These are phyloP conservation scores for Metacarcinus magister DNA, from an alignment of 2,888 invertebrate species.

Conservation along the genomic window DNA sequence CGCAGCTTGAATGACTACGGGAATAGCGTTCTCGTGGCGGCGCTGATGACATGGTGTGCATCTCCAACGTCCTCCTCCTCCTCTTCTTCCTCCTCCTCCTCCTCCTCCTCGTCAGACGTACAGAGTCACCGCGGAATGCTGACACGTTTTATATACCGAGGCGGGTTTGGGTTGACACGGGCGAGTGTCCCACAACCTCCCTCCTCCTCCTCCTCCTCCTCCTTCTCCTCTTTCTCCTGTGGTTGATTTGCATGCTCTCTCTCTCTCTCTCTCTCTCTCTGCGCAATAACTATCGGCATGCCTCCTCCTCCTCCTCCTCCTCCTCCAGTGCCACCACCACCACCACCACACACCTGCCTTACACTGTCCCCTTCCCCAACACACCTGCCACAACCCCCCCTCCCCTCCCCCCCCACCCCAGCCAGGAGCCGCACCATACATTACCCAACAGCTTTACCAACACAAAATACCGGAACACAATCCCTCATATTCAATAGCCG, in stretches of 20 bases:
- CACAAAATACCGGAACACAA: slow-evolving; percentile 31
- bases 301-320: slow-evolving; percentile 20
- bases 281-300: neutral
- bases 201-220: neutral
- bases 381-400: neutral
- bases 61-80: slow-evolving; percentile 22
- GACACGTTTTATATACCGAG: slow-evolving; percentile 35
- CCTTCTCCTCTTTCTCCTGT: neutral
- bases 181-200: neutral
- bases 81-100: slow-evolving; percentile 39
- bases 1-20: neutral
- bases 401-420: neutral
- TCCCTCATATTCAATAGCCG: slow-evolving; percentile 42
- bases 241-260: slow-evolving; percentile 58
- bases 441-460: slow-evolving; percentile 32
- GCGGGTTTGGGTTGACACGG: neutral
- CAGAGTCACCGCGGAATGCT: slow-evolving; percentile 28
- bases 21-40: slow-evolving; percentile 28
- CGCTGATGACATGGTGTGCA: neutral
- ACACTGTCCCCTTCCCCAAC: no score
- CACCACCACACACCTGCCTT: no score
- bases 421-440: slow-evolving; percentile 4
- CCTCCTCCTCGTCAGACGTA: slow-evolving; percentile 33
- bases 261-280: slow-evolving; percentile 66
- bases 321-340: neutral